Evolutionary conservation across 2,797 vertebrate species (phyloP).

Genomic region (Hafferia zeledoni): DNA sequence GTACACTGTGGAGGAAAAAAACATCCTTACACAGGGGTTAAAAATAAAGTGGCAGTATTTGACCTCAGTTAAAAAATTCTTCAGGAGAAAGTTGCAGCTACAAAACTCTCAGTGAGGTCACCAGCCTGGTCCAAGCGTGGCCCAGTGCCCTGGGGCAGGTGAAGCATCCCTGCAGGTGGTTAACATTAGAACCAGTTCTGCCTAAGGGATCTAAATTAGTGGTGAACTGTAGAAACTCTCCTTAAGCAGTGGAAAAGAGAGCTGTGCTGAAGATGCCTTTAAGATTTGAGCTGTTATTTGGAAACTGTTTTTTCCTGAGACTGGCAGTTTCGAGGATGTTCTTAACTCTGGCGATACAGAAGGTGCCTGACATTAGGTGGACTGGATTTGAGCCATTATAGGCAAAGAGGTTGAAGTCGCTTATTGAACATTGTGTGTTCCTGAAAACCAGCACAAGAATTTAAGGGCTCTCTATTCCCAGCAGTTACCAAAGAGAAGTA

Average conservation of each 20-base stretch:
- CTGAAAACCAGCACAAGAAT: neutral
- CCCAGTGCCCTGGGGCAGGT: neutral
- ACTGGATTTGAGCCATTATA: neutral
- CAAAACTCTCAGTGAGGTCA: neutral
- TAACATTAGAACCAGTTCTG: neutral
- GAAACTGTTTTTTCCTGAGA: neutral
- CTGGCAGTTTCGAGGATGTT: neutral
- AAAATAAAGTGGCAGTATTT: neutral
- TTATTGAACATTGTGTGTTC: neutral
- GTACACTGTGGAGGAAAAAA: neutral
- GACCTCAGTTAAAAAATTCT: neutral
- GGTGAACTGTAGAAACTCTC: neutral
- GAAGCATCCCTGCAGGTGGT: neutral
- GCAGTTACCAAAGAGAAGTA: neutral
- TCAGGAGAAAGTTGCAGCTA: neutral
- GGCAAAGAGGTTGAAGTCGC: neutral
- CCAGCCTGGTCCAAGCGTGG: neutral
- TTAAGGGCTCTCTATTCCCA: neutral
- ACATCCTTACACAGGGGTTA: neutral
- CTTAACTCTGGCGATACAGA: neutral
- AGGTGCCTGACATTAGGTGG: neutral
- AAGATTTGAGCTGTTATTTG: neutral
- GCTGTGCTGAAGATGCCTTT: neutral
- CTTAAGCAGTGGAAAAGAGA: neutral
- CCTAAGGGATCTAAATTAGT: neutral